phyloP scores from a whole-genome alignment of 2,888 invertebrate species.

The Ophioninae sp. region DNA sequence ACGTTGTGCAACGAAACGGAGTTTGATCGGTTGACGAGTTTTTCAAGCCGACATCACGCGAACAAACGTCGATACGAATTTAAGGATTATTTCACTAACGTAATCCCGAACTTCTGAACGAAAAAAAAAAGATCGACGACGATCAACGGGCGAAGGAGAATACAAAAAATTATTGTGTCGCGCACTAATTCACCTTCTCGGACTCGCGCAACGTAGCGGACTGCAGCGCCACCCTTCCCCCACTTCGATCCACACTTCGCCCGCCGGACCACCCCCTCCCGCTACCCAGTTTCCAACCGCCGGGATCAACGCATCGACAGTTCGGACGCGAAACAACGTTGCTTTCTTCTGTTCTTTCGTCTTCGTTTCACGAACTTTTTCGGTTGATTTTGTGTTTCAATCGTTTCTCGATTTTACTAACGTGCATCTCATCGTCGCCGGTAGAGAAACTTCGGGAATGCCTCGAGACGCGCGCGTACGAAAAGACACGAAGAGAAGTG shows the following conservation, averaged over 20 bases:
- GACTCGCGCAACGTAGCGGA: slow-evolving; percentile 4
- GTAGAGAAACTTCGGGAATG: not conserved
- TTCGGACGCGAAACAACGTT: not conserved
- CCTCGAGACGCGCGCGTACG: slow-evolving; percentile 14
- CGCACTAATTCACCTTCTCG: not conserved
- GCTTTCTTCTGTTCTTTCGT: not conserved
- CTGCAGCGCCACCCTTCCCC: not conserved
- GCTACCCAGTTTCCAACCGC: not conserved
- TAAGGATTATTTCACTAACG: not conserved
- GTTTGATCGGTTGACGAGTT: not conserved
- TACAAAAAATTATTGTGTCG: not conserved
- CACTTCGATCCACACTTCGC: not conserved
- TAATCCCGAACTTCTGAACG: not conserved
- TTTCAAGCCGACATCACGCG: not conserved
- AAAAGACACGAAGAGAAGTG: slow-evolving; percentile 61
- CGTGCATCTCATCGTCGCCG: not conserved
- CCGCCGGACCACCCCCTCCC: not conserved
- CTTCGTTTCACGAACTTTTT: not conserved
- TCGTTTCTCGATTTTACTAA: not conserved
- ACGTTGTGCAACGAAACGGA: not conserved
- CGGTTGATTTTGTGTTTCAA: too few relatives aligned
- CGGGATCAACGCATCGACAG: slow-evolving; percentile 13
- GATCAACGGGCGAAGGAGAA: not conserved
- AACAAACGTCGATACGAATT: not conserved
- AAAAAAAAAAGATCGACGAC: not conserved